These are phyloP conservation scores for Sporophila hypoxantha DNA, from an alignment of 2,113 vertebrate genomes.

Conservation along the genomic window DNA sequence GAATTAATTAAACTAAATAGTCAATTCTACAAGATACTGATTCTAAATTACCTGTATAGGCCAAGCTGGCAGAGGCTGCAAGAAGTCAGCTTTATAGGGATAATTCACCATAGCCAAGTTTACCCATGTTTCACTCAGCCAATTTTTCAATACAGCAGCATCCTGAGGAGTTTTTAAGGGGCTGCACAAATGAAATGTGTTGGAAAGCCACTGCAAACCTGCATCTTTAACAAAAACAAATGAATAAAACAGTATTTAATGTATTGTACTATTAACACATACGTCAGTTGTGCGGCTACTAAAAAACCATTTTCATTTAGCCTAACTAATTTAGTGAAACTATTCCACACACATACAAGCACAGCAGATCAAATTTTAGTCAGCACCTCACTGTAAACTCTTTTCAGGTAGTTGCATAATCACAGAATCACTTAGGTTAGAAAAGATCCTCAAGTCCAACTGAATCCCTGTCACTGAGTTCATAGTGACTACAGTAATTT, in stretches of 20 bases:
- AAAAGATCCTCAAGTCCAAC: neutral
- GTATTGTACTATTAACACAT: neutral
- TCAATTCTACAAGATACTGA: neutral
- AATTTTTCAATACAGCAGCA: constrained; percentile 74
- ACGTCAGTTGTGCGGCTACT: neutral
- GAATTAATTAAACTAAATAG: neutral
- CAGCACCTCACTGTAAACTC: neutral
- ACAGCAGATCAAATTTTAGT: neutral
- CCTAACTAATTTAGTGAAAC: neutral
- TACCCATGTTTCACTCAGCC: constrained; percentile 91
- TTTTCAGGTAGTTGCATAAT: neutral
- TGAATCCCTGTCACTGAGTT: neutral
- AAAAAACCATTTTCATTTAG: neutral
- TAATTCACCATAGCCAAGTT: constrained; percentile 95
- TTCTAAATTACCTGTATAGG: constrained; percentile 82
- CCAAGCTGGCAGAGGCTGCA: constrained; percentile 91
- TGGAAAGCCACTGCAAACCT: constrained; percentile 84
- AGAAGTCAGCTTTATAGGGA: constrained; percentile 86
- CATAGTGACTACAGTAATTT: neutral
- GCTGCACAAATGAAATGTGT: constrained; percentile 76
- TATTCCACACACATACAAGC: neutral
- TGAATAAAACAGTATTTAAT: neutral
- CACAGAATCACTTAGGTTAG: neutral
- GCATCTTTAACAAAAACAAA: constrained; percentile 61
- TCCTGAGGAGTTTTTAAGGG: constrained; percentile 74